Percentiles rank a stretch among this genome's conserved stretches.
Conservation (phyloP, 2,113 vertebrate species). For the Varanus komodoensis region DNA sequence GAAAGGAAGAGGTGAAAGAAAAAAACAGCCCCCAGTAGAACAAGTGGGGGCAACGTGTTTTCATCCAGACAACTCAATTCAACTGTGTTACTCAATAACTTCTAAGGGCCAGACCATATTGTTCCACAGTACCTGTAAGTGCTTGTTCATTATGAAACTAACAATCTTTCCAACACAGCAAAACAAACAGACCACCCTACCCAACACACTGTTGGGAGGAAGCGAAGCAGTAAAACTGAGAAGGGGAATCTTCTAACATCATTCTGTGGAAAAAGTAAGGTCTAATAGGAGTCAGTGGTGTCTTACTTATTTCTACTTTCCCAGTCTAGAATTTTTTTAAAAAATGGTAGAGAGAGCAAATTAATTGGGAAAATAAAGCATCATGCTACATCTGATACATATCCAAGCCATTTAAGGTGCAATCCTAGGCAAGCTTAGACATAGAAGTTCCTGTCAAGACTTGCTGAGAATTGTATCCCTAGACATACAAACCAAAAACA, state of each 20-base stretch:
- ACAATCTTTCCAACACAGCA: slow-evolving; percentile 54
- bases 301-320: slow-evolving; percentile 13
- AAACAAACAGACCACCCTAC: slow-evolving; percentile 39
- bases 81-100: slow-evolving; percentile 14
- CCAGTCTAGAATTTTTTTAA: not conserved
- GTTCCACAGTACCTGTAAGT: slow-evolving; percentile 44
- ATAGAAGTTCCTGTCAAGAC: too few species aligned
- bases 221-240: slow-evolving; percentile 38
- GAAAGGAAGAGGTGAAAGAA: not conserved
- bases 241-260: slow-evolving; percentile 38
- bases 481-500: slow-evolving; percentile 18
- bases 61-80: not conserved
- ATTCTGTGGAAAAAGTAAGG: slow-evolving; percentile 22
- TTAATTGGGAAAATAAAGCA: slow-evolving; percentile 8
- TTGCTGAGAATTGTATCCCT: too few species aligned
- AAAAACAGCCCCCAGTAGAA: too few species aligned
- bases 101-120: slow-evolving; percentile 28
- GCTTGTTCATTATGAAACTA: slow-evolving; percentile 16
- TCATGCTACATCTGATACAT: slow-evolving; percentile 19
- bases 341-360: not conserved
- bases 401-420: slow-evolving; percentile 13
- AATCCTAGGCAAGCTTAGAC: too few species aligned
- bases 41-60: fast-evolving
- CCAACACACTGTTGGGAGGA: slow-evolving; percentile 37
- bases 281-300: not conserved